Evolutionary conservation across 2,797 vertebrate genomes (phyloP).

Genomic region (Fistularia commersonii): DNA sequence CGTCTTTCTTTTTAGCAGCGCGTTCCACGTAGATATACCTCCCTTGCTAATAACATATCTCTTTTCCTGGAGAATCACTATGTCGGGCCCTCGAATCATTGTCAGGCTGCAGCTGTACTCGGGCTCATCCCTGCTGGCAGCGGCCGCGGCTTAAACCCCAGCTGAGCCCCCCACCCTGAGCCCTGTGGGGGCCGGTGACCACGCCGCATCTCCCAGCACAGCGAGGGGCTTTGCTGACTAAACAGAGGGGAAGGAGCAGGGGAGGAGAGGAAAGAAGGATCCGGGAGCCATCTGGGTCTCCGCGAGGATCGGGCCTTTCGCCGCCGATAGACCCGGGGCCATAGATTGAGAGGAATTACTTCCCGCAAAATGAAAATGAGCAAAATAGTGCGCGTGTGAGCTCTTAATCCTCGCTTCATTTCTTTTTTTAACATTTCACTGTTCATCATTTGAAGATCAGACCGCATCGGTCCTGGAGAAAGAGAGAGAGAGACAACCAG

Average conservation of each 20-base stretch:
- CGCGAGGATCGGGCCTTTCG: conserved; percentile 39
- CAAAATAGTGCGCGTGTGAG: too few species aligned
- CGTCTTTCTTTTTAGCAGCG: too few species aligned
- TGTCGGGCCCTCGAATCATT: too few species aligned
- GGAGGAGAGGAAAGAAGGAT: conserved; percentile 18
- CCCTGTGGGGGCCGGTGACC: conserved; percentile 27
- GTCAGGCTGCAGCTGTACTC: conserved; percentile 26
- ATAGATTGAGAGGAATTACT: conserved; percentile 56
- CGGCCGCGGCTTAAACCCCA: conserved; percentile 22
- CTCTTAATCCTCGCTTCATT: too few species aligned
- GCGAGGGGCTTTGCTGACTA: conserved; percentile 28
- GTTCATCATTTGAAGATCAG: background rate
- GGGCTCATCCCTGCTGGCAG: too few species aligned
- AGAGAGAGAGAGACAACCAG: too few species aligned
- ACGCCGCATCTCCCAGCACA: too few species aligned
- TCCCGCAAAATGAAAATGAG: conserved; percentile 47
- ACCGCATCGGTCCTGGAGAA: too few species aligned
- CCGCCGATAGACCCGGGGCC: conserved; percentile 53
- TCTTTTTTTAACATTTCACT: too few species aligned
- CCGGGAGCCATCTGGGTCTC: conserved; percentile 43
- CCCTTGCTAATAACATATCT: too few species aligned
- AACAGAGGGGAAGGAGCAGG: conserved; percentile 6
- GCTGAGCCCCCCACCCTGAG: conserved; percentile 40
- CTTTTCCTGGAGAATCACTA: too few species aligned
- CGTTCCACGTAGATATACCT: too few species aligned